Evolutionary conservation across 2,797 vertebrate species (phyloP).

Genomic region (Nasua narica): DNA sequence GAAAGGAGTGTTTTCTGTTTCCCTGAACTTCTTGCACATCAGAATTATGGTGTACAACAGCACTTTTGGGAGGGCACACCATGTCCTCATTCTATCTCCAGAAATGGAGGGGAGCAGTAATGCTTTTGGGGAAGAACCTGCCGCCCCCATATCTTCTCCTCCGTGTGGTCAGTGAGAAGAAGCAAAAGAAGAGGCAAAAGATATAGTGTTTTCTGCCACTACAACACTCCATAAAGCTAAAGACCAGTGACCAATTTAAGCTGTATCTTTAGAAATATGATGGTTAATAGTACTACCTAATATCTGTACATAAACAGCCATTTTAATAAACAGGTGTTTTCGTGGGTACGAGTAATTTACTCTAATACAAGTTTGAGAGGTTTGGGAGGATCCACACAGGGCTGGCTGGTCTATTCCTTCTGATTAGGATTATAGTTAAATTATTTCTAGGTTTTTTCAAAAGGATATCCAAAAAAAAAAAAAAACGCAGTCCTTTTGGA

Average conservation of each 20-base stretch:
- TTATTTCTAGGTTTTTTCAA: not conserved
- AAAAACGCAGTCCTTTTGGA: not conserved
- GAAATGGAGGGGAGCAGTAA: not conserved
- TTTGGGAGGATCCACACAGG: not conserved
- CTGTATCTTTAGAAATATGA: not conserved
- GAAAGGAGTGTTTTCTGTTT: not conserved
- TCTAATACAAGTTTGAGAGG: not conserved
- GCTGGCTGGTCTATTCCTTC: not conserved
- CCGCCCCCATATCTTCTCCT: not conserved
- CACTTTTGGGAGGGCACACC: not conserved
- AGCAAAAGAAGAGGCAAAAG: not conserved
- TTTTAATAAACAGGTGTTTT: not conserved
- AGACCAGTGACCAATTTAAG: not conserved
- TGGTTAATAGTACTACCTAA: not conserved
- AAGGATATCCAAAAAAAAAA: not conserved
- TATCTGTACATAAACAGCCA: not conserved
- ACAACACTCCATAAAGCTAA: not conserved
- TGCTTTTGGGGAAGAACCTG: not conserved
- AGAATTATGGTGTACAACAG: not conserved
- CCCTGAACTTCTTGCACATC: not conserved
- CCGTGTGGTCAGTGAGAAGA: not conserved
- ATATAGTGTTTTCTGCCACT: not conserved
- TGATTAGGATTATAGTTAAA: not conserved
- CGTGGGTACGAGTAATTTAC: not conserved
- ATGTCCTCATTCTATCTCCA: not conserved